Conservation (phyloP, 2,113 vertebrate species). For the Rallus limicola region DNA sequence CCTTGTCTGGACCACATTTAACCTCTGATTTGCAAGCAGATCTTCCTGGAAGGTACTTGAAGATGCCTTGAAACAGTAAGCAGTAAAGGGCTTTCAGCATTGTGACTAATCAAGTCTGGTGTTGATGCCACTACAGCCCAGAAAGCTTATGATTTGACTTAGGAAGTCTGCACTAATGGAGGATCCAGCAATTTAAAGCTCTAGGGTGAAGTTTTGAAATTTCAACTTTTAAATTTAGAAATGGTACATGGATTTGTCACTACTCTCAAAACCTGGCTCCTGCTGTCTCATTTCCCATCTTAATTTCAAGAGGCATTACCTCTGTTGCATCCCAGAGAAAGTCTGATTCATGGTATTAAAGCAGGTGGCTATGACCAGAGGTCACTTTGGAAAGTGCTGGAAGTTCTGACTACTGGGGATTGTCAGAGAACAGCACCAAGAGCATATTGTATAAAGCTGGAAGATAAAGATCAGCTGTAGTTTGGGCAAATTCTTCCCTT, state of each 20-base stretch:
- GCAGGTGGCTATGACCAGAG: background rate
- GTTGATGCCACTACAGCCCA: background rate
- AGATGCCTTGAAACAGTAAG: background rate
- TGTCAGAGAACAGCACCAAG: background rate
- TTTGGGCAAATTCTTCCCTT: background rate
- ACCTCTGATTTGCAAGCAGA: background rate
- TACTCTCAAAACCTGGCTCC: background rate
- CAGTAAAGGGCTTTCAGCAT: background rate
- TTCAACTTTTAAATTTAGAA: background rate
- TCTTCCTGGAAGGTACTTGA: background rate
- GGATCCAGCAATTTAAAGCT: background rate
- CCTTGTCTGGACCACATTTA: background rate
- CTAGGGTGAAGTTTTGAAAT: background rate
- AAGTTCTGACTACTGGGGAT: background rate
- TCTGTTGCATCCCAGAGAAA: background rate
- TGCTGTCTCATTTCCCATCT: background rate
- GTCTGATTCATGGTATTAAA: background rate
- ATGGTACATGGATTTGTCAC: background rate
- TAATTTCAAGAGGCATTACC: background rate
- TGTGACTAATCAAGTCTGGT: background rate
- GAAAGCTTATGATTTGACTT: background rate
- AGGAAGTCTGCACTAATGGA: background rate
- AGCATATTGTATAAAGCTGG: background rate
- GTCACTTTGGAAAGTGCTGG: background rate
- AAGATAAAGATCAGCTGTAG: background rate